Evolutionary conservation across 2,888 invertebrate genomes (phyloP).

Genomic region (Euspilapteryx auroguttella): DNA sequence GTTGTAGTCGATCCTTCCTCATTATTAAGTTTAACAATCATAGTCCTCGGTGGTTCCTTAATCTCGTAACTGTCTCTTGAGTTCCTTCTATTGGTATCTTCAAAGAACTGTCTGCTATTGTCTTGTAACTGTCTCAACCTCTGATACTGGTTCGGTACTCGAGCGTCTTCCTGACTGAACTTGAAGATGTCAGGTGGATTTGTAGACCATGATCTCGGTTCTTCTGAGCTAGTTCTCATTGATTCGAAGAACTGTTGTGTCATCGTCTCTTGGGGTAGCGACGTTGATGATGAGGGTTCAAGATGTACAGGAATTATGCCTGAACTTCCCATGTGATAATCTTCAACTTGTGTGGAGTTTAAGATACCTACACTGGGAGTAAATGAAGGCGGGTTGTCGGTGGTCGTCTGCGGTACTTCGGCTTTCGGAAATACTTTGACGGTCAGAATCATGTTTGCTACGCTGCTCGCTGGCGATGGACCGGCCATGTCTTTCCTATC

Average conservation of each 20-base stretch:
- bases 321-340: conserved; percentile 40
- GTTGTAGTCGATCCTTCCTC: conserved; percentile 2
- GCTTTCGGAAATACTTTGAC: no score
- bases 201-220: conserved; percentile 13
- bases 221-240: conserved; percentile 14
- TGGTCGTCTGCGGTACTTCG: no score
- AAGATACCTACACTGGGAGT: no score
- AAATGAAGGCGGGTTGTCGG: no score
- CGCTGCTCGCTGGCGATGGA: no score
- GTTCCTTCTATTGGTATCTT: conserved; percentile 8
- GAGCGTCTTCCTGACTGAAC: conserved; percentile 42
- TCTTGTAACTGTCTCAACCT: no score
- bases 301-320: conserved; percentile 29
- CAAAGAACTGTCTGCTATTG: background rate
- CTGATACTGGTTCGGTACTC: conserved; percentile 21
- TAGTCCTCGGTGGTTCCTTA: no score
- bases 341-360: conserved; percentile 33
- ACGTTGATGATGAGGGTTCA: conserved; percentile 12
- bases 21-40: no score
- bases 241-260: conserved; percentile 18
- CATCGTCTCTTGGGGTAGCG: conserved; percentile 15
- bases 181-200: conserved; percentile 29
- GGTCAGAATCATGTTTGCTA: no score
- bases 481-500: no score
- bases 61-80: conserved; percentile 7